Base-by-base conservation (phyloP, 92 coral and sea anemone species). In the Porites rus region DNA sequence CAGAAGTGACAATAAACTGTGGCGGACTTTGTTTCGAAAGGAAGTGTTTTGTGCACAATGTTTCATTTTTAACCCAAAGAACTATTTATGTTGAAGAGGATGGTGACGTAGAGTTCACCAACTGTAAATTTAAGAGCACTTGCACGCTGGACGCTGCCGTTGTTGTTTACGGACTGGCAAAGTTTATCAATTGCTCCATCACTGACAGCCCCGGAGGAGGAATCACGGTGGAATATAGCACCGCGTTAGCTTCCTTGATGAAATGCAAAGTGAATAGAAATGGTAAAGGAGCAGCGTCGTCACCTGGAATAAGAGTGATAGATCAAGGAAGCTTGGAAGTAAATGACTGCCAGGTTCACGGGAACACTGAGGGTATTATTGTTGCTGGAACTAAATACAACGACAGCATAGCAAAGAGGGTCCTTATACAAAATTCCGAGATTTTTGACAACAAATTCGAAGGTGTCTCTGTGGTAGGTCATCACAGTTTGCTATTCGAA, bases 401-500 rank as follows among this genome's bases (percentile, higher is more conserved):
- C n/a, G 1, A 13, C 18, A 20, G 59, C 18, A 8, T 10, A 77
- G 81, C 81, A 10, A 77, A 8, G 2, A 22, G 10, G 6, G 81
- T 4, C 19, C 5, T n/a, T 8, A 63, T 46, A 77, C 31, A 12
- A 1, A 58, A n/a, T 50, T 77, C 82, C 20, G 72, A 77, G 10
- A 46, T 77, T 54, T 74, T 52, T 8, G 78, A 74, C 62, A 74
- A 74, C 19, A 74, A 74, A 52, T 74, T 10, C 78, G 82, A 77
- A 21, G 81, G 81, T 18, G 24, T 77, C 19, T 14, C 18, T 17
- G 81, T 77, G 46, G 58, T 14, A 6, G 81, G 58, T 1, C 8
- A 9, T 25, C 71, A 52, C 2, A 13, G 2, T n/a, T 20, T 0
- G 12, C 2, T 7, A 1, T 61, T 59, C 4, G 24, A 78, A 8